Evolutionary conservation across 2,888 invertebrate species (phyloP), one percentile per base, ranked within the genome.

Genomic region (Dynastes maya): DNA sequence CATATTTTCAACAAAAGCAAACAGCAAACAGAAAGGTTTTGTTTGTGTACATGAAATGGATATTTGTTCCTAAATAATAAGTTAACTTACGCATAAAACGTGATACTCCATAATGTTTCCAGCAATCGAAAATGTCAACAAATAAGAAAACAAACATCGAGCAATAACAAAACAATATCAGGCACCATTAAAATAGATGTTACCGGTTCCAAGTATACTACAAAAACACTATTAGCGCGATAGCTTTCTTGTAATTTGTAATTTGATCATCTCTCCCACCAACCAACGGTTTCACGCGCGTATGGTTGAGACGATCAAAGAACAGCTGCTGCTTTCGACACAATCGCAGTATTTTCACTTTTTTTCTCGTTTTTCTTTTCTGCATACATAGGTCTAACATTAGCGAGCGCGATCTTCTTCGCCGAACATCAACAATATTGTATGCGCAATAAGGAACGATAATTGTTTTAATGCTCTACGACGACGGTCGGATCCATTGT

Each of bases 401-500:
- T 27, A 16, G 51, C 27, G 22, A 8, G 11, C 27, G 13, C 51
- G 68, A 68, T 68, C 27, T 27, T 68, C 68, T 68, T 51, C 51
- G 68, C 13, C 27, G 68, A 68, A 51, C 68, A 68, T 68, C 51
- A 51, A 29, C 51, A 51, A 68, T 29, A 68, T 51, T 68, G 51
- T 68, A 68, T 68, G 51, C 68, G 68, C 68, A 68, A 68, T 51
- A 68, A 67, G 51, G 51, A 68, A 68, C 51, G 68, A 68, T 68
- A 68, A 68, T 68, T 68, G 51, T 68, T 51, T 63, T 68, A 68
- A 68, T 68, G 49, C 51, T 68, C 27, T 29, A 49, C 13, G 13
- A 27, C 55, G 55, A 37, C 32, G 32, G 5, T 58, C 49, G 29
- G 49, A 51, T 51, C 51, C 68, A 68, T 68, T 68, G 68, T 68